Percentiles rank a stretch among this genome's conserved stretches.
Conservation (phyloP, 2,888 invertebrate genomes). For the Syrphus vitripennis region DNA sequence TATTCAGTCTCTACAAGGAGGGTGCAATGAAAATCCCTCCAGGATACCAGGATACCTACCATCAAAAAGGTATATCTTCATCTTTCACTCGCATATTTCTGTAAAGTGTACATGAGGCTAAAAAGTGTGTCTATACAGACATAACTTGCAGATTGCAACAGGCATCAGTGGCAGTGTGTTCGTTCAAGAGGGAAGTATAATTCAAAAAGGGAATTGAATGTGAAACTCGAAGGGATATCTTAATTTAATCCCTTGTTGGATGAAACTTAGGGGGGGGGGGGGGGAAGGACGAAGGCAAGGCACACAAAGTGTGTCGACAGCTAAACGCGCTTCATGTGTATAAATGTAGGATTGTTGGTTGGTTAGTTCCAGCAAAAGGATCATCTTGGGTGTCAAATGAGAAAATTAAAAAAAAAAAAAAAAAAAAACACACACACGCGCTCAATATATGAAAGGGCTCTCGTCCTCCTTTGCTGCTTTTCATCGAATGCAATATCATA, state of each 20-base stretch:
- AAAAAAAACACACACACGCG: too few species aligned
- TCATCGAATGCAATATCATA: slow-evolving; percentile 3
- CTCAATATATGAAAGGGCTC: background rate
- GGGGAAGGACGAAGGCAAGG: too few species aligned
- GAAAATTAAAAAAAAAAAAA: slow-evolving; percentile 11
- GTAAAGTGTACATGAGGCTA: background rate
- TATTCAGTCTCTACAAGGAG: background rate
- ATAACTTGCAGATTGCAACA: background rate
- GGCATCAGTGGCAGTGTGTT: background rate
- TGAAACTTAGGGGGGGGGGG: slow-evolving; percentile 21
- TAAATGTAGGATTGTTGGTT: background rate
- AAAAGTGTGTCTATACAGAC: background rate
- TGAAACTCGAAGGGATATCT: slow-evolving; percentile 41
- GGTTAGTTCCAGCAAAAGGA: background rate
- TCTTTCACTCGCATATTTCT: background rate
- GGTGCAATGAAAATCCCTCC: background rate
- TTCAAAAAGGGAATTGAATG: slow-evolving; percentile 57
- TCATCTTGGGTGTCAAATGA: slow-evolving; percentile 42
- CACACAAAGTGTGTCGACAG: slow-evolving; percentile 25
- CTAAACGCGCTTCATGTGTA: background rate
- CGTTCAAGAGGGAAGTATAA: slow-evolving; percentile 20
- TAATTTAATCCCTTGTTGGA: slow-evolving; percentile 5
- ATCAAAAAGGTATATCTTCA: slow-evolving; percentile 40
- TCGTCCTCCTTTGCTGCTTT: background rate
- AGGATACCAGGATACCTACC: too few species aligned